phyloP scores from a whole-genome alignment of 2,797 vertebrate genomes.

The Lepidocolaptes lacrymiger region DNA sequence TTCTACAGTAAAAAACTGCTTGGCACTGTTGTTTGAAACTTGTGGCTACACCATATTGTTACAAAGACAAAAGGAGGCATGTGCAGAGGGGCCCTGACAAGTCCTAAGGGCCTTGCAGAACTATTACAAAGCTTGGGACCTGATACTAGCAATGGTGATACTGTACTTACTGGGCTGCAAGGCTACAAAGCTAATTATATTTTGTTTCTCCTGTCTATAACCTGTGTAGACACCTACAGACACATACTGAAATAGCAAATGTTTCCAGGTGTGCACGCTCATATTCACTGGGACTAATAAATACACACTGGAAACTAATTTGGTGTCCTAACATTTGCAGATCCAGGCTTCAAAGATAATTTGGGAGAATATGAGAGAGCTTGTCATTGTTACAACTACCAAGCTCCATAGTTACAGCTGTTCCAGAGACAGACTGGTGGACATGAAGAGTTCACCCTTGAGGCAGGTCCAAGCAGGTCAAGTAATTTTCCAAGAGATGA shows the following conservation, averaged over 20 bases:
- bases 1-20: background rate
- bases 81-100: background rate
- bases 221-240: background rate
- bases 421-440: background rate
- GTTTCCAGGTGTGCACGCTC: background rate
- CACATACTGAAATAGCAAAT: background rate
- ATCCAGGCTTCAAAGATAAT: background rate
- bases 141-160: background rate
- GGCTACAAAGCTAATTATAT: background rate
- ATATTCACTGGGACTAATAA: background rate
- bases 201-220: background rate
- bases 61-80: background rate
- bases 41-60: background rate
- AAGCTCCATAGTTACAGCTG: background rate
- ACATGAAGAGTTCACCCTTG: background rate
- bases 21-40: background rate
- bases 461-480: background rate
- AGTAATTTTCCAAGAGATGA: background rate
- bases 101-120: background rate
- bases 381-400: background rate
- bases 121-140: background rate
- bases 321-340: background rate
- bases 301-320: background rate
- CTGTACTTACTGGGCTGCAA: background rate
- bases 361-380: background rate